phyloP scores from a whole-genome alignment of 2,888 invertebrate species.

The Octodonta nipae region DNA sequence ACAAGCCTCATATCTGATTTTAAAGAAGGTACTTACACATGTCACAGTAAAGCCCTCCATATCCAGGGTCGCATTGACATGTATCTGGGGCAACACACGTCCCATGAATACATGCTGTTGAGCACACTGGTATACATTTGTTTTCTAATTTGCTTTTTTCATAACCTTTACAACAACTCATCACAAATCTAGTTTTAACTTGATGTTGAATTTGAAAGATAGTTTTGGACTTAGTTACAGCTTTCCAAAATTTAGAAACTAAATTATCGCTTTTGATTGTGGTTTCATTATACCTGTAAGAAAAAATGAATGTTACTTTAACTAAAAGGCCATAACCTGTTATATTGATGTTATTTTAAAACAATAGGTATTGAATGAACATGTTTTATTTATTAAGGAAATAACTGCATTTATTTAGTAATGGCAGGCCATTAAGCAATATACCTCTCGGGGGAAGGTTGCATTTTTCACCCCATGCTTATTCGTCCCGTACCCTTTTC shows the following conservation, averaged over 20 bases:
- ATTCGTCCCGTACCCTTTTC: too few species aligned
- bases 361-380: too few species aligned
- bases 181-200: conserved; percentile 59
- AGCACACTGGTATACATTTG: conserved; percentile 69
- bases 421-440: too few species aligned
- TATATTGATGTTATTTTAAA: too few species aligned
- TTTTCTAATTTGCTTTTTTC: conserved; percentile 47
- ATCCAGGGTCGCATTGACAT: conserved; percentile 76
- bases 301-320: too few species aligned
- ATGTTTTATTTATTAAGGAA: too few species aligned
- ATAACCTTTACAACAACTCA: conserved; percentile 76
- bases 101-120: conserved; percentile 67
- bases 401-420: too few species aligned
- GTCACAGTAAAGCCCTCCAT: conserved; percentile 78
- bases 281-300: conserved; percentile 69
- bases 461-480: too few species aligned
- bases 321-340: too few species aligned
- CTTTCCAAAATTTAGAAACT: conserved; percentile 76
- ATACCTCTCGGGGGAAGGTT: too few species aligned
- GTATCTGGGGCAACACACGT: conserved; percentile 69
- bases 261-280: conserved; percentile 76
- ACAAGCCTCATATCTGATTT: too few species aligned
- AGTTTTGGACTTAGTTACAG: conserved; percentile 62
- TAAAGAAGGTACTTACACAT: conserved; percentile 54
- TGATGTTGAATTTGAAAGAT: conserved; percentile 63